Evolutionary conservation across 2,797 vertebrate genomes (phyloP).

Genomic region (Galago senegalensis): DNA sequence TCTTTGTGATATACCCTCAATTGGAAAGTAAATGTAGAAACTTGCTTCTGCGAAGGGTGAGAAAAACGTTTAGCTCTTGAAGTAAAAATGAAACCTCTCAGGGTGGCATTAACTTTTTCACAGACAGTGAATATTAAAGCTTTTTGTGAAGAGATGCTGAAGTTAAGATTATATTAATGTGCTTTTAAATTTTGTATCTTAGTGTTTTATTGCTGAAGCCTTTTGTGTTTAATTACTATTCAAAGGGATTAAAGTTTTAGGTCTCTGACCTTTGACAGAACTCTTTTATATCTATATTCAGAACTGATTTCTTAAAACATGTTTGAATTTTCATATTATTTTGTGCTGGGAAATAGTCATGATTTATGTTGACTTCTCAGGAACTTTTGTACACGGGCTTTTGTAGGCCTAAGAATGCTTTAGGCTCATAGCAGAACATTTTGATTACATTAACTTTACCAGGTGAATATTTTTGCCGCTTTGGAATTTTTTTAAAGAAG

Average conservation of each 20-base stretch:
- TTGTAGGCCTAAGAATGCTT: constrained; percentile 46
- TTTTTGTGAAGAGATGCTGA: constrained; percentile 63
- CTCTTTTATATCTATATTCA: constrained; percentile 60
- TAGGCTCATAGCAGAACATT: constrained; percentile 53
- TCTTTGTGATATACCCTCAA: constrained; percentile 61
- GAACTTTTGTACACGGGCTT: constrained; percentile 57
- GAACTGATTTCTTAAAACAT: constrained; percentile 66
- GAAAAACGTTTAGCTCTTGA: constrained; percentile 69
- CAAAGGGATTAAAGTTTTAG: constrained; percentile 70
- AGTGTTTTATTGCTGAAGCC: constrained; percentile 55
- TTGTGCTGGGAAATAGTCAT: constrained; percentile 67
- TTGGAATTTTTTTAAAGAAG: constrained; percentile 61
- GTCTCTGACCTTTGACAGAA: constrained; percentile 59
- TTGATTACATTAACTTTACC: constrained; percentile 52
- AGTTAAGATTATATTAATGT: constrained; percentile 59
- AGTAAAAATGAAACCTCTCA: constrained; percentile 70
- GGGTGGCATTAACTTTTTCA: constrained; percentile 51
- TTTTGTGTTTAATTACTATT: constrained; percentile 75
- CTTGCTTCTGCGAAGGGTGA: constrained; percentile 49
- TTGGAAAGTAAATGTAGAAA: constrained; percentile 74
- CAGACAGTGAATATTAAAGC: constrained; percentile 3
- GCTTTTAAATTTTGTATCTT: constrained; percentile 71
- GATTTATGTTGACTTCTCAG: constrained; percentile 70
- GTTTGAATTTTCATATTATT: constrained; percentile 70
- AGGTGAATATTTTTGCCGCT: constrained; percentile 67